Evolutionary conservation across 2,797 vertebrate genomes (phyloP).

Genomic region (Schizopygopsis malacanthus): DNA sequence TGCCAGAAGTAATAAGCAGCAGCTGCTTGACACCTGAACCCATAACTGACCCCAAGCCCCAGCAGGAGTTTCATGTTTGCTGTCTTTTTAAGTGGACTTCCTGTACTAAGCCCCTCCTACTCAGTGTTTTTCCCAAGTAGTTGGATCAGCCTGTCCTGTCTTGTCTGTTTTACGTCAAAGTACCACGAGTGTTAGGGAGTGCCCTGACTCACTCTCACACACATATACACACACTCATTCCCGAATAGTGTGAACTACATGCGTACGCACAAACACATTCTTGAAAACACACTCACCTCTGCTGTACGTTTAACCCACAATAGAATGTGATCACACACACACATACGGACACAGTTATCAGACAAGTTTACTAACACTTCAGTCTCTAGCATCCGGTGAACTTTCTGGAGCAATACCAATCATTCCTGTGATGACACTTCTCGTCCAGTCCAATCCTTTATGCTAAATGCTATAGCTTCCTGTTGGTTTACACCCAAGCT

Average conservation of each 20-base stretch:
- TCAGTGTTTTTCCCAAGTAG: conserved; percentile 74
- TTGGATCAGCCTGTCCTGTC: conserved; percentile 68
- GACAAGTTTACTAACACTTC: neutral
- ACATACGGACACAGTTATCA: neutral
- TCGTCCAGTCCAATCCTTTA: neutral
- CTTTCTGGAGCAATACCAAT: neutral
- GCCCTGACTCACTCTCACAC: conserved; percentile 76
- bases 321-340: neutral
- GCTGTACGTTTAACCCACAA: conserved; percentile 9
- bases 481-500: conserved; percentile 28
- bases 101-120: conserved; percentile 70
- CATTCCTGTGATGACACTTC: neutral
- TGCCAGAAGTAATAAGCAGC: neutral
- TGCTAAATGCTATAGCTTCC: conserved; percentile 9
- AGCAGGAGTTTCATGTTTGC: neutral
- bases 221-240: conserved; percentile 67
- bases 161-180: conserved; percentile 77
- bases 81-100: conserved; percentile 69
- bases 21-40: conserved; percentile 24
- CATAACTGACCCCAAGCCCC: neutral
- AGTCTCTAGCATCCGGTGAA: neutral
- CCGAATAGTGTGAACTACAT: conserved; percentile 68
- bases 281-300: conserved; percentile 9
- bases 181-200: conserved; percentile 68
- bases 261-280: conserved; percentile 33